Conservation (phyloP, 2,888 invertebrate genomes). For the Archips xylosteana region DNA sequence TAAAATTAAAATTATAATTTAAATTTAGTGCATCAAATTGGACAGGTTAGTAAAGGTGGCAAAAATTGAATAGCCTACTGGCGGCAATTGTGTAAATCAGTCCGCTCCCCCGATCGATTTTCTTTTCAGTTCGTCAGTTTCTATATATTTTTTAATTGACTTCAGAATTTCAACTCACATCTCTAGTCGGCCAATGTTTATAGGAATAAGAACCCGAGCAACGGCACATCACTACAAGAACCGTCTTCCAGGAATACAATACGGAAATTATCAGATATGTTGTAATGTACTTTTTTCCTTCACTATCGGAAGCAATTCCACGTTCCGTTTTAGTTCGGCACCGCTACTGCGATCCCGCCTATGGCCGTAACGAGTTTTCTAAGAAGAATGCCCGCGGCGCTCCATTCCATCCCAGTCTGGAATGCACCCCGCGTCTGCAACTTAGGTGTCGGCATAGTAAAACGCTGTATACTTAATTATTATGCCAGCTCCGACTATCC, state of each 20-base stretch:
- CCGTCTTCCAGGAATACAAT: conserved; percentile 5
- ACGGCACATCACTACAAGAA: conserved; percentile 3
- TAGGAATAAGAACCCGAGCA: background rate
- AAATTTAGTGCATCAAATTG: too few relatives aligned
- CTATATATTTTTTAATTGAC: too few relatives aligned
- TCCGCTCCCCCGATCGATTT: background rate
- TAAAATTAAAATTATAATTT: too few relatives aligned
- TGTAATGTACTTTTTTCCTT: conserved; percentile 38
- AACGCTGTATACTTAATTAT: conserved; percentile 36
- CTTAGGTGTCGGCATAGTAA: conserved; percentile 36
- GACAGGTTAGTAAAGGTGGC: too few relatives aligned
- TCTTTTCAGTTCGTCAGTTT: too few relatives aligned
- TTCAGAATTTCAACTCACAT: background rate
- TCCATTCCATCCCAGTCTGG: conserved; percentile 16
- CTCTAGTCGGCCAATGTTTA: background rate
- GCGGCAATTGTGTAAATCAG: too few relatives aligned
- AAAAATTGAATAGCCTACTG: too few relatives aligned
- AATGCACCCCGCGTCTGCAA: conserved; percentile 29
- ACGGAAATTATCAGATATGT: conserved; percentile 35
- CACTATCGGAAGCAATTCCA: conserved; percentile 35
- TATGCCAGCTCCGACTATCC: conserved; percentile 21
- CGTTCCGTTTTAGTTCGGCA: conserved; percentile 39
- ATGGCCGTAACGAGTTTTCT: conserved; percentile 37
- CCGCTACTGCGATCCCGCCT: conserved; percentile 34
- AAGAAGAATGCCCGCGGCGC: conserved; percentile 36